Evolutionary conservation across 2,888 invertebrate species (phyloP).

Genomic region (Diabrotica balteata): DNA sequence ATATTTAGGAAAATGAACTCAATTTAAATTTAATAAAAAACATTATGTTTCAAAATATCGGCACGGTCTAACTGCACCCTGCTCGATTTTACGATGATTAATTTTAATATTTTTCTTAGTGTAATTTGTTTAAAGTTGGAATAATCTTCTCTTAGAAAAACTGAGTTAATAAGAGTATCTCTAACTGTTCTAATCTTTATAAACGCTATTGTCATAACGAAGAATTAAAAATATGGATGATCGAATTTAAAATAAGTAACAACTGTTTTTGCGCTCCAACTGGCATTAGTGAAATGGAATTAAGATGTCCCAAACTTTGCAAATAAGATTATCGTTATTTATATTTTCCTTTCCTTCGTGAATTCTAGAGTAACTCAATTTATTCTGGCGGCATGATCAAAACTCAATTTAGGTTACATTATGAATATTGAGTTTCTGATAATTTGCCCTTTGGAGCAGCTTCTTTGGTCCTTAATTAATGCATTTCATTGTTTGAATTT

Average conservation of each 20-base stretch:
- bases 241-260: slow-evolving; percentile 24
- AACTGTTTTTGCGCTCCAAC: slow-evolving; percentile 25
- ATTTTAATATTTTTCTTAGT: too few relatives aligned
- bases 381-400: slow-evolving; percentile 31
- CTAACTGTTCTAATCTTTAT: too few relatives aligned
- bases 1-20: too few relatives aligned
- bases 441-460: slow-evolving; percentile 22
- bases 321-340: slow-evolving; percentile 31
- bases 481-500: slow-evolving; percentile 4
- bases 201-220: neutral
- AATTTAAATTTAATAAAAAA: too few relatives aligned
- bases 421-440: slow-evolving; percentile 32
- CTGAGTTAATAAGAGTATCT: too few relatives aligned
- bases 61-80: too few relatives aligned
- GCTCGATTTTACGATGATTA: too few relatives aligned
- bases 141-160: too few relatives aligned
- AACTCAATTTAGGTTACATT: slow-evolving; percentile 34
- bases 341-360: slow-evolving; percentile 32
- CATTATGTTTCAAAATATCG: too few relatives aligned
- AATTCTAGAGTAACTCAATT: slow-evolving; percentile 29
- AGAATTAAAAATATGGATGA: neutral
- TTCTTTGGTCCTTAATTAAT: slow-evolving; percentile 18
- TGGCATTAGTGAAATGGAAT: slow-evolving; percentile 20
- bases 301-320: slow-evolving; percentile 30
- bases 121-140: too few relatives aligned